These are phyloP conservation scores for Acanthopleura granulata DNA, from an alignment of 2,888 invertebrate species.

Conservation along the genomic window DNA sequence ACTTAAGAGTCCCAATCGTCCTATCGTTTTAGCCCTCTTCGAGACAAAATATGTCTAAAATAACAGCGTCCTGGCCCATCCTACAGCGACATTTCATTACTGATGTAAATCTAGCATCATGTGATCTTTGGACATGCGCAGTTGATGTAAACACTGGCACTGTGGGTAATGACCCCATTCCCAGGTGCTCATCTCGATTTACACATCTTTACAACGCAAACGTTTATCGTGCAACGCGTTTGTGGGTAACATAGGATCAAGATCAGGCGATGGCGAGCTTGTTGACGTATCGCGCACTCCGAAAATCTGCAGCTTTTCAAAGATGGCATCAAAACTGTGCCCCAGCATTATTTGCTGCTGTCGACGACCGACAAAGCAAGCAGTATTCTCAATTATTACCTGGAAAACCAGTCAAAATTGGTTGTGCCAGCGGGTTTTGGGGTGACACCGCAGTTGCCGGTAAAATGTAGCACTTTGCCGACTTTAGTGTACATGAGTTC, in stretches of 20 bases:
- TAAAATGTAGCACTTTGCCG: constrained; percentile 32
- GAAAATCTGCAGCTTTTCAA: background rate
- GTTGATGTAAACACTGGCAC: constrained; percentile 9
- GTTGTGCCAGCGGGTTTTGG: constrained; percentile 73
- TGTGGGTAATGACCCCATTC: background rate
- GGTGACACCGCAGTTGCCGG: constrained; percentile 72
- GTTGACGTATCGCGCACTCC: background rate
- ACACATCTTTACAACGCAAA: too few relatives aligned
- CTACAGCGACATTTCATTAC: constrained; percentile 19
- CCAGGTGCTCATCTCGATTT: background rate
- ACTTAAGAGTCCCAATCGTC: background rate
- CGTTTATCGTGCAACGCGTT: background rate
- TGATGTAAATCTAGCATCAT: constrained; percentile 33
- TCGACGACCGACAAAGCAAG: background rate
- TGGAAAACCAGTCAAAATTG: constrained; percentile 62
- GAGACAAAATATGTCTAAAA: constrained; percentile 17
- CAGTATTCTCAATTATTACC: constrained; percentile 20
- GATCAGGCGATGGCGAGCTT: constrained; percentile 8
- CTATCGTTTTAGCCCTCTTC: background rate
- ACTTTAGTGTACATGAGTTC: too few relatives aligned
- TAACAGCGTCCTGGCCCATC: constrained; percentile 16
- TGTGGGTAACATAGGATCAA: background rate
- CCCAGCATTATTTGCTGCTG: background rate
- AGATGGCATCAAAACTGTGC: background rate
- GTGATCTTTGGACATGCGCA: constrained; percentile 50